Percentiles rank a stretch among this genome's conserved stretches.
These are phyloP conservation scores for Lamprotornis superbus DNA, from an alignment of 2,113 vertebrate species.

Conservation along the genomic window DNA sequence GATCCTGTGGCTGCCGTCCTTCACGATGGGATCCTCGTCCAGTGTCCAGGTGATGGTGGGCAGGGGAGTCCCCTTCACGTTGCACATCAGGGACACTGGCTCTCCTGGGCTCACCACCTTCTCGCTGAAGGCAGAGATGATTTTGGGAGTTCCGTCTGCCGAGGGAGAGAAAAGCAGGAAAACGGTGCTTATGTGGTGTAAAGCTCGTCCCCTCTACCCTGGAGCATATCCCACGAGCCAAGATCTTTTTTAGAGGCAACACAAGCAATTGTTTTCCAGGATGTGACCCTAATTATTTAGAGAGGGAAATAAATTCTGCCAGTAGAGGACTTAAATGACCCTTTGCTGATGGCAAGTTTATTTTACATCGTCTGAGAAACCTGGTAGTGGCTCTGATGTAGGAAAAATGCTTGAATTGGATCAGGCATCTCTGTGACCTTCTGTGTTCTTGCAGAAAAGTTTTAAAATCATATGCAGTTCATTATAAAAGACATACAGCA, in stretches of 20 bases:
- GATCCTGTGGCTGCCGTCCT: conserved; percentile 90
- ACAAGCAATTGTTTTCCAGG: not conserved
- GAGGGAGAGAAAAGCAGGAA: conserved; percentile 1
- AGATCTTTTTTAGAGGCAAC: not conserved
- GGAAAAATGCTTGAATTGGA: not conserved
- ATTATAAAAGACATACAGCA: not conserved
- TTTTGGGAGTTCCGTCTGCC: conserved; percentile 96
- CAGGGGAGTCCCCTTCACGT: conserved; percentile 92
- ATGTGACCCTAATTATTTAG: not conserved
- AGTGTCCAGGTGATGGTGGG: conserved; percentile 92
- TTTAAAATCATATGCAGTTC: not conserved
- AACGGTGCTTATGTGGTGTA: not conserved
- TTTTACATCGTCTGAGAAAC: not conserved
- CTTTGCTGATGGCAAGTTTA: not conserved
- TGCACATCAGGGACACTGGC: conserved; percentile 93
- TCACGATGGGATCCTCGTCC: conserved; percentile 93
- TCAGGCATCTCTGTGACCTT: not conserved
- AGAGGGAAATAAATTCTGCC: not conserved
- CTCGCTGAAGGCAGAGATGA: conserved; percentile 95
- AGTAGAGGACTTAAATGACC: not conserved
- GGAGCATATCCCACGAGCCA: not conserved
- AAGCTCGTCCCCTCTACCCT: not conserved
- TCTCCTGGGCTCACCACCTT: conserved; percentile 95
- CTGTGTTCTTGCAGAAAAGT: not conserved
- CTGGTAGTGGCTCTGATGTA: not conserved